Percentiles rank a stretch among this genome's conserved stretches.
phyloP scores from a whole-genome alignment of 2,888 invertebrate species.

The Dicroscelio sp. region DNA sequence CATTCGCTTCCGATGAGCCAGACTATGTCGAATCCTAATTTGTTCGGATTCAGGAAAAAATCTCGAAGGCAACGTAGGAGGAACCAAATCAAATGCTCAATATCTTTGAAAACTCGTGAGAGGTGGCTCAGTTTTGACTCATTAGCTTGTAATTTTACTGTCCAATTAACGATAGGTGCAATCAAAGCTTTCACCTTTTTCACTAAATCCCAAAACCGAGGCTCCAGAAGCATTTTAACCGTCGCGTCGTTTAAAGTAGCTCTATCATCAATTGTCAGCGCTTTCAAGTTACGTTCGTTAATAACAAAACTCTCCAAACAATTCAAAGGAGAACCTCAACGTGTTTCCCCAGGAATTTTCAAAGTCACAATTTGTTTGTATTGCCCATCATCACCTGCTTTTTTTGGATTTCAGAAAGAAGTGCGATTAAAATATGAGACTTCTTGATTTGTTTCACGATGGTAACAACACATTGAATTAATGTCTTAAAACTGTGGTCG shows the following conservation, averaged over 20 bases:
- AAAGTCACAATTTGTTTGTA: conserved; percentile 50
- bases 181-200: conserved; percentile 17
- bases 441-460: conserved; percentile 84
- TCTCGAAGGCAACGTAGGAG: background rate
- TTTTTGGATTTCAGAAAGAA: conserved; percentile 78
- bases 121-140: conserved; percentile 19
- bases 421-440: conserved; percentile 77
- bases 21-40: conserved; percentile 12
- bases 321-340: conserved; percentile 81
- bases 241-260: background rate
- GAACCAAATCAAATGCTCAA: background rate
- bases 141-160: background rate
- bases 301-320: conserved; percentile 81
- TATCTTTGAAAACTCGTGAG: conserved; percentile 9
- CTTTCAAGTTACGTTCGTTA: conserved; percentile 83
- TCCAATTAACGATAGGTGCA: conserved; percentile 29
- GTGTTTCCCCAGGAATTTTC: conserved; percentile 80
- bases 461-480: conserved; percentile 77
- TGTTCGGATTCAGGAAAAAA: conserved; percentile 12
- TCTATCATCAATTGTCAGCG: conserved; percentile 74
- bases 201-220: conserved; percentile 34
- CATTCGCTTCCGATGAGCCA: conserved; percentile 41
- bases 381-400: conserved; percentile 52
- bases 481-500: conserved; percentile 55
- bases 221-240: conserved; percentile 41